Evolutionary conservation across 2,113 vertebrate species (phyloP).

Genomic region (Toxotes chatareus): DNA sequence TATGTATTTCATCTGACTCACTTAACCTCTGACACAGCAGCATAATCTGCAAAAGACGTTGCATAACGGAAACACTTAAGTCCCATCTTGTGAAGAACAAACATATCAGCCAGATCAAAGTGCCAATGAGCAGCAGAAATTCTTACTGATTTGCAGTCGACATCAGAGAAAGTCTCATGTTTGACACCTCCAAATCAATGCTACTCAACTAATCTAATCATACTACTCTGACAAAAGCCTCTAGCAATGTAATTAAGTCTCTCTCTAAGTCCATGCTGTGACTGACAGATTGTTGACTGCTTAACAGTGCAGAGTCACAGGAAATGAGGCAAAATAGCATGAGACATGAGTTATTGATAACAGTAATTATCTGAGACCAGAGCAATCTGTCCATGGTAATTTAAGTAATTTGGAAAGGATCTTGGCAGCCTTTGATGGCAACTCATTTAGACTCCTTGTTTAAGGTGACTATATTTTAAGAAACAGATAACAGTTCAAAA

Average conservation of each 20-base stretch:
- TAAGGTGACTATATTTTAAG: background rate
- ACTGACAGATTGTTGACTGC: conserved; percentile 55
- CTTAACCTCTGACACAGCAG: background rate
- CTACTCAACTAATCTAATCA: conserved; percentile 16
- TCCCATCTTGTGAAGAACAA: background rate
- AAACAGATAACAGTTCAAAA: background rate
- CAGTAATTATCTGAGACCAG: conserved; percentile 47
- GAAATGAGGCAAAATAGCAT: conserved; percentile 48
- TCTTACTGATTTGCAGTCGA: background rate
- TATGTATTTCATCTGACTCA: background rate
- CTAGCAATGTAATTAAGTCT: conserved; percentile 40
- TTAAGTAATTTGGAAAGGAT: conserved; percentile 28
- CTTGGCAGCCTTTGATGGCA: background rate
- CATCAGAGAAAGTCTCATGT: conserved; percentile 1
- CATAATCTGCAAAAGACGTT: background rate
- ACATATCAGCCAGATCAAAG: background rate
- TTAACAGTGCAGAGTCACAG: conserved; percentile 38
- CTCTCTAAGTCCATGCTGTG: conserved; percentile 31
- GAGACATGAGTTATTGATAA: conserved; percentile 51
- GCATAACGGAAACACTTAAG: background rate
- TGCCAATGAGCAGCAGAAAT: background rate
- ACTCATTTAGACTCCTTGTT: conserved; percentile 4
- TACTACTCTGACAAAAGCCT: conserved; percentile 22
- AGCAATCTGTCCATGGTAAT: conserved; percentile 40
- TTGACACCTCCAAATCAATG: conserved; percentile 33